These are phyloP conservation scores for Beris chalybata DNA, from an alignment of 2,888 invertebrate species.

Conservation along the genomic window DNA sequence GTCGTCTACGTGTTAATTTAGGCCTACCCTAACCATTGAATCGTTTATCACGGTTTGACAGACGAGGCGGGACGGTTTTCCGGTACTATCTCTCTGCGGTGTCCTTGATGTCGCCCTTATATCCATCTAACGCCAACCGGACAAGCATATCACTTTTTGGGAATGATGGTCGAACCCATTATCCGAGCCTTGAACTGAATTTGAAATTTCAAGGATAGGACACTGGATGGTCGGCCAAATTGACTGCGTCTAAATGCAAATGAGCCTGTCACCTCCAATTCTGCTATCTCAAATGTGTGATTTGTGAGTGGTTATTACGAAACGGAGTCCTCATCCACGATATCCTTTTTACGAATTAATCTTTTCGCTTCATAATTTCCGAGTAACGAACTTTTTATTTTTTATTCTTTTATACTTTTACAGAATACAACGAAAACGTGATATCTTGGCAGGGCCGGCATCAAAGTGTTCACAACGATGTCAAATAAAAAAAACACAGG, in stretches of 20 bases:
- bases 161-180: too few relatives aligned
- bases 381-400: background rate
- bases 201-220: too few relatives aligned
- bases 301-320: background rate
- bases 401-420: constrained; percentile 10
- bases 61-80: too few relatives aligned
- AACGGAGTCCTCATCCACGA: background rate
- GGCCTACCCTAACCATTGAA: too few relatives aligned
- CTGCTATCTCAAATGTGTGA: background rate
- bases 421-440: constrained; percentile 30
- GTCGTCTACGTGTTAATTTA: too few relatives aligned
- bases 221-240: background rate
- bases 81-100: too few relatives aligned
- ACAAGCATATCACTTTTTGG: too few relatives aligned
- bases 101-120: too few relatives aligned
- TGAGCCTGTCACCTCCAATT: constrained; percentile 4
- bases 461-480: constrained; percentile 16
- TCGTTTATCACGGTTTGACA: too few relatives aligned
- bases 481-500: constrained; percentile 9
- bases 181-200: too few relatives aligned
- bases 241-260: constrained; percentile 7
- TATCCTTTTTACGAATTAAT: background rate
- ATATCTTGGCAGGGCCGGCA: constrained; percentile 22
- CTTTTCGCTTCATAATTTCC: background rate
- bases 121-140: too few relatives aligned